Conservation (phyloP, 1,140 invertebrate genomes). For the Aphelinus atriplicis region DNA sequence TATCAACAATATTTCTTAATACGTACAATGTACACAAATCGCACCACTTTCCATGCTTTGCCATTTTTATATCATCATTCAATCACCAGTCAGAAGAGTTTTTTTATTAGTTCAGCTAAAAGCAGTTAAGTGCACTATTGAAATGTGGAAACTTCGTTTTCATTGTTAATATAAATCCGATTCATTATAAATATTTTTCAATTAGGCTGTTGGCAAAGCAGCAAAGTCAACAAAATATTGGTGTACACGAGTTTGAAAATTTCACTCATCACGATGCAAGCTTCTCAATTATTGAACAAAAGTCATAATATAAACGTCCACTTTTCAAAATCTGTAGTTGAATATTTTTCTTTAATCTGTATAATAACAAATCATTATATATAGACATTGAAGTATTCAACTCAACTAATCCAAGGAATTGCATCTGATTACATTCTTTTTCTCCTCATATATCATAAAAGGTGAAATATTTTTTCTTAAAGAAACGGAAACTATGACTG, state of each 20-base stretch:
- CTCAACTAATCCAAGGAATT: too few relatives aligned
- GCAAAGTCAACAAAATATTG: constrained; percentile 33
- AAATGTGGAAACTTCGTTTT: too few relatives aligned
- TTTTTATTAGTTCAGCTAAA: constrained; percentile 28
- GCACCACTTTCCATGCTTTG: constrained; percentile 30
- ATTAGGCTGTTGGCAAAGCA: constrained; percentile 39
- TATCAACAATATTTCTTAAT: constrained; percentile 39
- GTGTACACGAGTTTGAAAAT: constrained; percentile 12
- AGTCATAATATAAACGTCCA: too few relatives aligned
- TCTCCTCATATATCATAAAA: too few relatives aligned
- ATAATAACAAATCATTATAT: too few relatives aligned
- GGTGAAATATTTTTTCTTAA: too few relatives aligned
- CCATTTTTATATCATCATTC: constrained; percentile 25
- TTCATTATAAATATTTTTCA: constrained; percentile 7
- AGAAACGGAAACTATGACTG: too few relatives aligned
- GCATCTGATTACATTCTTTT: too few relatives aligned
- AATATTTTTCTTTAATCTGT: too few relatives aligned
- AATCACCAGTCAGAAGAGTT: constrained; percentile 30
- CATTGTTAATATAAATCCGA: too few relatives aligned
- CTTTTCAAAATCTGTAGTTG: too few relatives aligned
- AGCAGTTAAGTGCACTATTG: neutral
- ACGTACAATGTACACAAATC: constrained; percentile 40
- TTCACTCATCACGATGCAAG: neutral
- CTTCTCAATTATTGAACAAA: neutral
- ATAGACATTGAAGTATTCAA: too few relatives aligned